Percentiles rank a stretch among this genome's conserved stretches.
Conservation (phyloP, 2,113 vertebrate species). For the Brachypodius melanocephalos region DNA sequence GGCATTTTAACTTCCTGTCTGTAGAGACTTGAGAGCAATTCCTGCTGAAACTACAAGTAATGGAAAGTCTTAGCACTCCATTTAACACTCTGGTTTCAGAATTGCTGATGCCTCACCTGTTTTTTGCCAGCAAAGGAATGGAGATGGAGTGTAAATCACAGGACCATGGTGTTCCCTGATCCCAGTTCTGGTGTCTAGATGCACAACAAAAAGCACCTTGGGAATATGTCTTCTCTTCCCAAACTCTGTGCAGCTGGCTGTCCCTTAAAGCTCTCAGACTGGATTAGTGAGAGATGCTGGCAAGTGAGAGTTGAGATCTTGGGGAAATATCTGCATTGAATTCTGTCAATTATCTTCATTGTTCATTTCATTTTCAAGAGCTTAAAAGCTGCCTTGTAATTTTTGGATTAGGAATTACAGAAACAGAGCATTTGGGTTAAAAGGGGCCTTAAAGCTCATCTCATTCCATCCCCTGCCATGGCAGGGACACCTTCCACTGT, state of each 20-base stretch:
- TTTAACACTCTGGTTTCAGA: neutral
- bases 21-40: neutral
- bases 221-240: neutral
- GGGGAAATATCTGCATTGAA: neutral
- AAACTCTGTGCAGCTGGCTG: neutral
- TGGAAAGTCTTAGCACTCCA: neutral
- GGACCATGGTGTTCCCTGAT: neutral
- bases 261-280: neutral
- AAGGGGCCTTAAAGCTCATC: neutral
- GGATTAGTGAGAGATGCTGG: neutral
- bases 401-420: neutral
- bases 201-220: neutral
- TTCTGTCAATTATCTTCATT: neutral
- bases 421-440: neutral
- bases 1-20: conserved; percentile 21
- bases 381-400: neutral
- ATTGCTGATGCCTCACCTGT: neutral
- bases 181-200: neutral
- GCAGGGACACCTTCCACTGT: neutral
- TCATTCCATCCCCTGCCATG: neutral
- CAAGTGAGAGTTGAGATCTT: neutral
- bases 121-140: neutral
- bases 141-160: neutral
- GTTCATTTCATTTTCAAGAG: neutral
- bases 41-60: neutral